These are phyloP conservation scores for Hemicentrotus pulcherrimus DNA, from an alignment of 35 echinoderm and acorn worm species.

Conservation along the genomic window DNA sequence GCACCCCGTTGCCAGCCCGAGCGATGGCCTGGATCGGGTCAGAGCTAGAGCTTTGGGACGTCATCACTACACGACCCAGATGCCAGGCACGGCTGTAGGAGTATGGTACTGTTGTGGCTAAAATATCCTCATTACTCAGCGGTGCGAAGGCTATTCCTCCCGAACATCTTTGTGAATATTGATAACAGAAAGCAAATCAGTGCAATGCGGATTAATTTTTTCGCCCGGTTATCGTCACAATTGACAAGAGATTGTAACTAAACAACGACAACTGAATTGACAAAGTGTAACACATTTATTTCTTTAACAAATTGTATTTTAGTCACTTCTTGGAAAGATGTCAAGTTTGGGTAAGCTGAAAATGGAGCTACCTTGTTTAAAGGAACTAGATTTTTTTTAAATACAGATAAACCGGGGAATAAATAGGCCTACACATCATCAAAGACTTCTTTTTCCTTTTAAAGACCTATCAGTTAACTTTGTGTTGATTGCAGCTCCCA, in stretches of 20 bases:
- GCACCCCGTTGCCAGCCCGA: constrained; percentile 64
- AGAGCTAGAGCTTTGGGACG: constrained; percentile 49
- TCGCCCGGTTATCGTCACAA: too few relatives aligned
- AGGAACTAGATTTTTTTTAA: too few relatives aligned
- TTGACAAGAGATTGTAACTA: too few relatives aligned
- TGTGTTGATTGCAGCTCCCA: not conserved
- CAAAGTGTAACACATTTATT: too few relatives aligned
- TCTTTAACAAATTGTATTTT: not conserved
- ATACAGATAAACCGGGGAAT: not conserved
- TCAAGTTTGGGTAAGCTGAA: not conserved
- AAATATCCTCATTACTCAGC: constrained; percentile 50
- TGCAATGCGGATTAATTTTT: not conserved
- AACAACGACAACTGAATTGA: too few relatives aligned
- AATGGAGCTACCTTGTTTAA: not conserved
- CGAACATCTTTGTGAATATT: constrained; percentile 48
- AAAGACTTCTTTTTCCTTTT: too few relatives aligned
- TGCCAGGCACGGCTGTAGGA: constrained; percentile 76
- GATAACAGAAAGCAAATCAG: too few relatives aligned
- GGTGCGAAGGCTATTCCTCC: constrained; percentile 58
- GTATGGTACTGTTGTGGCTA: constrained; percentile 50
- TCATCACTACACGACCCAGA: constrained; percentile 71
- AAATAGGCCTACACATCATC: too few relatives aligned
- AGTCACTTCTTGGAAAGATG: not conserved
- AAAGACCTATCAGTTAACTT: not conserved
- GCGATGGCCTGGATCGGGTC: constrained; percentile 64